Conservation (phyloP, 2,113 vertebrate genomes). For the Bos taurus region ARS-UCD2.0 NC_037347.1:17276501-17277000, state of each 20-base stretch:
- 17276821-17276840: fast-evolving
- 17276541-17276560: not conserved
- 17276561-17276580: not conserved
- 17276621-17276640: not conserved
- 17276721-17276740: not conserved
- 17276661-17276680: not conserved
- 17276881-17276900: not conserved
- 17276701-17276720: not conserved
- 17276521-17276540: not conserved
- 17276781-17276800: not conserved
- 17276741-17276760: not conserved
- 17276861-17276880: not conserved
- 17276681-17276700: not conserved
- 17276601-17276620: not conserved
- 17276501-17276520: not conserved
- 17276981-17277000: not conserved
- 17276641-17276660: not conserved
- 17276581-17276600: not conserved
- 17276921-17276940: not conserved
- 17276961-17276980: not conserved
- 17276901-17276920: not conserved
- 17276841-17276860: not conserved
- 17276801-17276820: not conserved
- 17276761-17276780: not conserved
- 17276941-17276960: not conserved